Conservation (phyloP, 64 coral and sea anemone genomes). For the Dendronephthya gigantea region DNA sequence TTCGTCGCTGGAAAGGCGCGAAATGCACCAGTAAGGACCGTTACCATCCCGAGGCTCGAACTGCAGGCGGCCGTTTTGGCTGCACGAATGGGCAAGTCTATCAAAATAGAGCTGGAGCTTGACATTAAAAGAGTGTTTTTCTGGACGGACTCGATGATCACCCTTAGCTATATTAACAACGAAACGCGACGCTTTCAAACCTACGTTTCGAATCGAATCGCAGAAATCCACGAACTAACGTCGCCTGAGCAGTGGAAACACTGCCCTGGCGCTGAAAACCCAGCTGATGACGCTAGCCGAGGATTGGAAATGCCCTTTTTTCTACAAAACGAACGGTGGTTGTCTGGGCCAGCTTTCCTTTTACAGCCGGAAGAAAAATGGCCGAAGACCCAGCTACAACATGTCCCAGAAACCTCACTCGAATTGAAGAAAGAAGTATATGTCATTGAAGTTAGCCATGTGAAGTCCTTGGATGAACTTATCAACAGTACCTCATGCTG, state of each 20-base stretch:
- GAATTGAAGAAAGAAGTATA: too few species aligned
- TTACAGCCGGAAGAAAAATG: conserved; percentile 1
- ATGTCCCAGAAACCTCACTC: too few species aligned
- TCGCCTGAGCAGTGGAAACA: not conserved
- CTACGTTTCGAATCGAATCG: not conserved
- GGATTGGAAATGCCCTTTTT: not conserved
- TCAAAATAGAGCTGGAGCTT: not conserved
- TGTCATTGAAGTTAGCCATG: too few species aligned
- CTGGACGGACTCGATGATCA: conserved; percentile 15
- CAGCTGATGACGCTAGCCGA: not conserved
- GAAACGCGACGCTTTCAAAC: not conserved
- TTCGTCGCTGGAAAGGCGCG: not conserved
- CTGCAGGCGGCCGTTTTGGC: not conserved
- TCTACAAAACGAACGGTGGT: not conserved
- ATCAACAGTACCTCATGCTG: too few species aligned
- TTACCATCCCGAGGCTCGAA: not conserved
- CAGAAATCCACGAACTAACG: not conserved
- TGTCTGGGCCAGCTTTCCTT: not conserved
- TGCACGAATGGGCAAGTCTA: not conserved
- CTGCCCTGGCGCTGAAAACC: not conserved
- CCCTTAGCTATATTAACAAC: conserved; percentile 36
- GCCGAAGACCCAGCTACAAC: not conserved
- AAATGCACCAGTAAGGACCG: not conserved
- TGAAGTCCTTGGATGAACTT: too few species aligned
- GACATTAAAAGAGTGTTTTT: not conserved